Conservation (phyloP, 92 coral and sea anemone genomes). For the Diadumene lineata region DNA sequence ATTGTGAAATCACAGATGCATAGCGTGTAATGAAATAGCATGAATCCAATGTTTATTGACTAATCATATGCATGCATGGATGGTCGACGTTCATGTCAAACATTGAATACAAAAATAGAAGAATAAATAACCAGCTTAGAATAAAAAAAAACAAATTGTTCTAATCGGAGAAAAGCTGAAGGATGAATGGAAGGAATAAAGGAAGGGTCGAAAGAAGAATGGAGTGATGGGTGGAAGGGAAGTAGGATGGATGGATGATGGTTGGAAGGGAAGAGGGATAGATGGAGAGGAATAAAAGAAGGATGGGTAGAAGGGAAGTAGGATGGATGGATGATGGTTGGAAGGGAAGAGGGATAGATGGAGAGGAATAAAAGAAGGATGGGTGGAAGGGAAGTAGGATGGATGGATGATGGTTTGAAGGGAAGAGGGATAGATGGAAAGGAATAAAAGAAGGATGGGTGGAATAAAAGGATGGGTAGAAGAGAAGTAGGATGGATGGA, state of each 20-base stretch:
- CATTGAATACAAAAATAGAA: neutral
- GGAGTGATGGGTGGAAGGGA: neutral
- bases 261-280: neutral
- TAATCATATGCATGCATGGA: neutral
- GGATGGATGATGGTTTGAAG: neutral
- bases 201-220: neutral
- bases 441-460: neutral
- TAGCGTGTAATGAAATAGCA: neutral
- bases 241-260: no score
- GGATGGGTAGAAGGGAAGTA: neutral
- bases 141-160: no score
- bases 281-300: neutral
- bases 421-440: neutral
- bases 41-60: neutral
- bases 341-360: neutral
- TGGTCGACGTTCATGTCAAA: neutral
- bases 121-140: neutral
- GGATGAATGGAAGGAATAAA: neutral
- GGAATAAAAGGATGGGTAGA: no score
- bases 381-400: neutral
- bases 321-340: neutral
- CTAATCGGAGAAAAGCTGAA: no score
- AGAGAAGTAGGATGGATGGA: no score
- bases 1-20: constrained; percentile 19
- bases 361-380: neutral